Percentiles rank a stretch among this genome's conserved stretches.
These are phyloP conservation scores for Bubo blakistoni DNA, from an alignment of 2,113 vertebrate genomes.

Conservation along the genomic window DNA sequence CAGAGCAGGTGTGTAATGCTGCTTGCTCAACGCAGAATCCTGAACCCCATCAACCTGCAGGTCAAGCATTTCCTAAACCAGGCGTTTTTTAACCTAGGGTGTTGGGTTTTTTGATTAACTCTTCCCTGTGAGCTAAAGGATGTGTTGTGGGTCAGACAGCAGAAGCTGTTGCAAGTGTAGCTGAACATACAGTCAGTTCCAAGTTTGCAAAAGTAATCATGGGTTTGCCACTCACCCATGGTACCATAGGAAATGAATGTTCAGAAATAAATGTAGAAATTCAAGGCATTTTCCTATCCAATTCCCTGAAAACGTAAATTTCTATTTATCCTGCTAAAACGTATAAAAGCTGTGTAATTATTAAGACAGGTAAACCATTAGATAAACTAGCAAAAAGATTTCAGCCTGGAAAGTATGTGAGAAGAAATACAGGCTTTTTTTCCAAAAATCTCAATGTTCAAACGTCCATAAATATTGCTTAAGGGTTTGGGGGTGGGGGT, in stretches of 20 bases:
- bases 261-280: not conserved
- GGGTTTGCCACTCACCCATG: accelerated
- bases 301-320: not conserved
- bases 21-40: not conserved
- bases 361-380: not conserved
- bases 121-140: not conserved
- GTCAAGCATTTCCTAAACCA: not conserved
- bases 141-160: not conserved
- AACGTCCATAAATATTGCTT: conserved; percentile 25
- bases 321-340: not conserved
- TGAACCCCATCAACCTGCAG: not conserved
- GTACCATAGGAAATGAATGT: accelerated
- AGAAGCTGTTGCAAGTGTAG: not conserved
- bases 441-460: conserved; percentile 36
- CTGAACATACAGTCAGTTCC: not conserved
- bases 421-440: conserved; percentile 32
- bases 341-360: not conserved
- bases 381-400: conserved; percentile 19
- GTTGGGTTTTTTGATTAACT: accelerated
- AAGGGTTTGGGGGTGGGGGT: not conserved
- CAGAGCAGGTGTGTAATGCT: not conserved
- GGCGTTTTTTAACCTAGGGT: not conserved
- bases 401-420: conserved; percentile 17
- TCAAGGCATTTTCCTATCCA: not conserved
- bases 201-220: not conserved